Conservation (phyloP, 2,797 vertebrate species). For the Kryptolebias ocellatus region DNA sequence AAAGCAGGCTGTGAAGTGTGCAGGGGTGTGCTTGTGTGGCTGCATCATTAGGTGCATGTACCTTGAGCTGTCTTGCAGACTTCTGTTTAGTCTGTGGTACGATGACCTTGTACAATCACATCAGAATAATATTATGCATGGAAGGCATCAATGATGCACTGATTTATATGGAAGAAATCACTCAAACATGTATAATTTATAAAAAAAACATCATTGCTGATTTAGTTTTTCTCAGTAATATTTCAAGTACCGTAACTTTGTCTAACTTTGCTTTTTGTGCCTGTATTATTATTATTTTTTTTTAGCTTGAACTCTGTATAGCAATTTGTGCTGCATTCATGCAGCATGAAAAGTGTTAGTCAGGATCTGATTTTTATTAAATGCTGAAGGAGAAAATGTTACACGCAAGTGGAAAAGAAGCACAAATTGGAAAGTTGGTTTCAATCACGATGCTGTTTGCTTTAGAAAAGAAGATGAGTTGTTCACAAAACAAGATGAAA, state of each 20-base stretch:
- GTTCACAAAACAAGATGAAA: no score
- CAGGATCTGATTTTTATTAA: no score
- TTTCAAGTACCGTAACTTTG: neutral
- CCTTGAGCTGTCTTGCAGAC: neutral
- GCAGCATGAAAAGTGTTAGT: no score
- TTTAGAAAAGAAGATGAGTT: no score
- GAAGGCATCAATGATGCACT: neutral
- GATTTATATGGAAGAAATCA: constrained; percentile 1
- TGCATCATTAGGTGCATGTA: neutral
- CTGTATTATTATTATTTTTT: neutral
- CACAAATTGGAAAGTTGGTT: no score
- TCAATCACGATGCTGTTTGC: no score
- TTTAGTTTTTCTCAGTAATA: neutral
- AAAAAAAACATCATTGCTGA: constrained; percentile 7
- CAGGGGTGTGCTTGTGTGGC: constrained; percentile 1
- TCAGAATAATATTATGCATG: constrained; percentile 4
- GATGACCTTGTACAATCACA: neutral
- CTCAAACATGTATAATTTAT: constrained; percentile 3
- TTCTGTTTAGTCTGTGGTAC: constrained; percentile 4
- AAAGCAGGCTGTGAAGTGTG: neutral
- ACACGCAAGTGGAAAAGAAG: no score
- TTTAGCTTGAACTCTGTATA: neutral
- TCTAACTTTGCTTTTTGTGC: neutral
- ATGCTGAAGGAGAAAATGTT: no score
- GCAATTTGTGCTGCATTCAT: no score